A percentile compares a stretch with the other conserved stretches of the same genome.
phyloP scores from a whole-genome alignment of 2,888 invertebrate genomes.

The Timema cristinae region DNA sequence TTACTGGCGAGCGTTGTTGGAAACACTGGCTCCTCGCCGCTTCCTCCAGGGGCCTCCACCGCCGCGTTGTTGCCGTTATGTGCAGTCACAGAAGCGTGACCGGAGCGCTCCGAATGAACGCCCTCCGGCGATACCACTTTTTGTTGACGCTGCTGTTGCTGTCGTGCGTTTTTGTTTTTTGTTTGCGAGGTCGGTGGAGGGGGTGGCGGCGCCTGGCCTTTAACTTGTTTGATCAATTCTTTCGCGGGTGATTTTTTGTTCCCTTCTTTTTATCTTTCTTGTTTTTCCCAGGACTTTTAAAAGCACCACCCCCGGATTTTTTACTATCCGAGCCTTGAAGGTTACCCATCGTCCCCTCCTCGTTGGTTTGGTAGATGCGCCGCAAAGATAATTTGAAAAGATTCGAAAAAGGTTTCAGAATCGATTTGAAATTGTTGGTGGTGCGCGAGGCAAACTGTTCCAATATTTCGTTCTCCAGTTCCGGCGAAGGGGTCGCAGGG shows the following conservation, averaged over 20 bases:
- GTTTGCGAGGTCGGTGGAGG: neutral
- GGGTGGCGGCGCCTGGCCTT: constrained; percentile 11
- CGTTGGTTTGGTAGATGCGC: constrained; percentile 4
- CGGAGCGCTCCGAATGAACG: constrained; percentile 15
- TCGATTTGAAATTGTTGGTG: constrained; percentile 13
- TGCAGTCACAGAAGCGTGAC: constrained; percentile 22
- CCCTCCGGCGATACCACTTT: constrained; percentile 23
- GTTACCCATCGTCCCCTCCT: constrained; percentile 41
- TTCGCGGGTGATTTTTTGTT: constrained; percentile 24
- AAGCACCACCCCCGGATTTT: constrained; percentile 35
- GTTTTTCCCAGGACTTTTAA: constrained; percentile 31
- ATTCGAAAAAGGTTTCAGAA: constrained; percentile 19
- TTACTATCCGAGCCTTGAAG: constrained; percentile 42
- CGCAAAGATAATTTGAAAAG: constrained; percentile 17
- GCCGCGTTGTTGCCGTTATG: constrained; percentile 21
- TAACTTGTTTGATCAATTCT: constrained; percentile 15
- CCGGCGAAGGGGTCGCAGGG: no score
- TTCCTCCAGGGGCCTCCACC: constrained; percentile 2
- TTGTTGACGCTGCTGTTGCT: neutral
- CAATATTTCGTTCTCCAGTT: no score
- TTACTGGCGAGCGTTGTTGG: neutral
- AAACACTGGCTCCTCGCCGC: constrained; percentile 20
- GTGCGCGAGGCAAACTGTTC: neutral
- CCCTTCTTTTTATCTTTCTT: constrained; percentile 29
- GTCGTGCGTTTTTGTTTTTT: neutral